Evolutionary conservation across 2,888 invertebrate species (phyloP).

Genomic region (Drymonia ruficornis): DNA sequence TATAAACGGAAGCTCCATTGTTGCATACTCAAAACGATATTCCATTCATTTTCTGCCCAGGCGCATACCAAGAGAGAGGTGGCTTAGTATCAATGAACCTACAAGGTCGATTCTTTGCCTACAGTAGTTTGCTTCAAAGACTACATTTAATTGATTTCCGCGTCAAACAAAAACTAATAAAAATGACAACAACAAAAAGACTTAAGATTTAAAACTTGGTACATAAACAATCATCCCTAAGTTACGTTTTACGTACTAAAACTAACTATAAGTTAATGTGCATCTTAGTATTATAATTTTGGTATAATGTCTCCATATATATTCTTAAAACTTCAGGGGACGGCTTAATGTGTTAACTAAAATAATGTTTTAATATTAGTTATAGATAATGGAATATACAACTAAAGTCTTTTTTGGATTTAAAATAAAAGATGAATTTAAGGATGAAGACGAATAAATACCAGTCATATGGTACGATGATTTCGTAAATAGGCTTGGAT

Average conservation of each 20-base stretch:
- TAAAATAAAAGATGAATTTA: constrained; percentile 15
- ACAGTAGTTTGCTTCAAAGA: constrained; percentile 16
- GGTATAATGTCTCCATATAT: constrained; percentile 52
- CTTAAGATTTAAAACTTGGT: constrained; percentile 6
- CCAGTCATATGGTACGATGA: too few relatives aligned
- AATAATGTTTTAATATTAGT: constrained; percentile 47
- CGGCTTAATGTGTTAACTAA: constrained; percentile 71
- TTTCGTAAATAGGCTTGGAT: too few relatives aligned
- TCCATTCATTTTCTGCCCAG: background rate
- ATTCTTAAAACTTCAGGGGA: constrained; percentile 76
- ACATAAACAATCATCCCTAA: background rate
- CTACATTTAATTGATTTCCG: constrained; percentile 26
- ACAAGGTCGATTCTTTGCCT: constrained; percentile 26
- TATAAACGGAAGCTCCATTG: too few relatives aligned
- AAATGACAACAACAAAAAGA: constrained; percentile 10
- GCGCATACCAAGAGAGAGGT: background rate
- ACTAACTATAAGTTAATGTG: constrained; percentile 28
- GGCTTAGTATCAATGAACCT: constrained; percentile 2
- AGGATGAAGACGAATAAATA: background rate
- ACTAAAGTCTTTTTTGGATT: constrained; percentile 18
- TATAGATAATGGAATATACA: constrained; percentile 34
- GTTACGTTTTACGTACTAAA: constrained; percentile 27
- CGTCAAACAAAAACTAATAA: constrained; percentile 26
- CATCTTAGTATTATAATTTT: constrained; percentile 35
- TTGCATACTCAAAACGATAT: background rate